Evolutionary conservation across 2,113 vertebrate species (phyloP).

Genomic region (Vidua chalybeata): DNA sequence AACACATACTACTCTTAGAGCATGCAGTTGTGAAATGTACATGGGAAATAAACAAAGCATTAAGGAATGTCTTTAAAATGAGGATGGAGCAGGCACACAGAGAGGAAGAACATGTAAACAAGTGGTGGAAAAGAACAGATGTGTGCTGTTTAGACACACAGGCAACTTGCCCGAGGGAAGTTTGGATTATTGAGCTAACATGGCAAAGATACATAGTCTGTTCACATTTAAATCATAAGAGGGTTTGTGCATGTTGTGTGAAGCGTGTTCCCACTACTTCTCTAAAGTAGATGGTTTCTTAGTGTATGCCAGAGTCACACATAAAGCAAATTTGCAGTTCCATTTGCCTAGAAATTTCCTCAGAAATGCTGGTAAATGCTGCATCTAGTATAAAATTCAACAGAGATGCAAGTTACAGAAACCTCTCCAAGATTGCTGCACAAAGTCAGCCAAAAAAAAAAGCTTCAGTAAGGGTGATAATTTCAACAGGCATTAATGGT

Average conservation of each 20-base stretch:
- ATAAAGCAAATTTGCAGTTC: neutral
- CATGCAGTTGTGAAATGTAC: neutral
- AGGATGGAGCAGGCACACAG: neutral
- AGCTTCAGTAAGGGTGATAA: neutral
- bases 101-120: slow-evolving; percentile 44
- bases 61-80: slow-evolving; percentile 23
- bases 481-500: neutral
- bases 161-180: slow-evolving; percentile 11
- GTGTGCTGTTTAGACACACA: slow-evolving; percentile 36
- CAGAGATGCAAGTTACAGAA: neutral
- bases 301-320: neutral
- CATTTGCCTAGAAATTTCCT: neutral
- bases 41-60: neutral
- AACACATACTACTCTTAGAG: neutral
- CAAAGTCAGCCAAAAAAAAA: neutral
- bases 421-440: neutral
- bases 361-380: neutral
- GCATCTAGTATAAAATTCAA: neutral
- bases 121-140: slow-evolving; percentile 55
- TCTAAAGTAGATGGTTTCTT: neutral
- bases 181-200: slow-evolving; percentile 29
- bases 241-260: neutral
- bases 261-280: neutral
- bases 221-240: slow-evolving; percentile 13
- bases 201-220: slow-evolving; percentile 9